Evolutionary conservation across 2,888 invertebrate genomes (phyloP).

Genomic region (Eutolmus rufibarbis): DNA sequence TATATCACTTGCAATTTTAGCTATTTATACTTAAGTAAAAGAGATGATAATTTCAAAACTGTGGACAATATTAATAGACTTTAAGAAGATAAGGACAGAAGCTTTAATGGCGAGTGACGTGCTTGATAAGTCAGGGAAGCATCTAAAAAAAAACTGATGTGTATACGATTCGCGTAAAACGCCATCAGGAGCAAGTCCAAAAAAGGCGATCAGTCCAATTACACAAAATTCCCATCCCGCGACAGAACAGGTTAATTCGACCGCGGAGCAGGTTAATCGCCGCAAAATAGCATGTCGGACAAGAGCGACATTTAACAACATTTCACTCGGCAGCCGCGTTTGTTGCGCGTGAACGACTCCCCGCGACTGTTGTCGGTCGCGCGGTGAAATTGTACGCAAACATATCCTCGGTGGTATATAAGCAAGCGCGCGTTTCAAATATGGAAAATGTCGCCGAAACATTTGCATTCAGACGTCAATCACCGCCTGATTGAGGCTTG

Average conservation of each 20-base stretch:
- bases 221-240: not conserved
- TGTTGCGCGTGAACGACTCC: conserved; percentile 5
- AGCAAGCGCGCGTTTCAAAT: conserved; percentile 16
- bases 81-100: not conserved
- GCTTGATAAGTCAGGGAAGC: not conserved
- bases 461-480: conserved; percentile 42
- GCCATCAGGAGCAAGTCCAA: not conserved
- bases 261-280: not conserved
- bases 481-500: conserved; percentile 7
- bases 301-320: conserved; percentile 31
- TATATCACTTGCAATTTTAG: too few relatives aligned
- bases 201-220: conserved; percentile 16
- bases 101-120: not conserved
- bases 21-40: too few relatives aligned
- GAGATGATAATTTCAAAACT: too few relatives aligned
- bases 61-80: too few relatives aligned
- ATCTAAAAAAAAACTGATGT: not conserved
- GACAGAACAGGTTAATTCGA: conserved; percentile 26
- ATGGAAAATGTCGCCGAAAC: conserved; percentile 42
- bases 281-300: not conserved
- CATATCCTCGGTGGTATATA: not conserved
- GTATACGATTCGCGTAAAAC: not conserved
- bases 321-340: not conserved
- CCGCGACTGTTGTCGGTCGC: not conserved
- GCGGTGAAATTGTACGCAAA: not conserved